Percentiles rank a stretch among this genome's conserved stretches.
phyloP scores from a whole-genome alignment of 2,888 invertebrate genomes.

The Brassicogethes aeneus region DNA sequence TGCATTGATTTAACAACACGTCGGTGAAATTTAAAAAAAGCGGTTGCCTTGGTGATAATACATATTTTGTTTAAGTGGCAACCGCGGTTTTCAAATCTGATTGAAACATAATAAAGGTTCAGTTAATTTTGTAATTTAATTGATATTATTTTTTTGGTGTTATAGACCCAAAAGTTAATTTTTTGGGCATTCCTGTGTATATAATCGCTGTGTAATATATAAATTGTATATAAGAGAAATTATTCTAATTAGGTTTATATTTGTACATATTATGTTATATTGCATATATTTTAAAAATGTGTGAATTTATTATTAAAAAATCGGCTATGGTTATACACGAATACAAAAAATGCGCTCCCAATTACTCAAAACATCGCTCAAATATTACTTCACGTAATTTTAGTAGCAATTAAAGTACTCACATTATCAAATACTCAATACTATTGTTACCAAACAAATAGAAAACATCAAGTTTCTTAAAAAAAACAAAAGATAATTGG shows the following conservation, averaged over 20 bases:
- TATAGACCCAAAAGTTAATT: slow-evolving; percentile 29
- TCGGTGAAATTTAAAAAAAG: neutral
- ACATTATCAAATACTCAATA: neutral
- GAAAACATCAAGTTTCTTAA: neutral
- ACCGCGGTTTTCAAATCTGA: neutral
- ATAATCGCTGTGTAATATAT: slow-evolving; percentile 28
- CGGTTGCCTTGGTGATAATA: neutral
- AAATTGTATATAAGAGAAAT: slow-evolving; percentile 37
- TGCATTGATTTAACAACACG: neutral
- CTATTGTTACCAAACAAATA: neutral
- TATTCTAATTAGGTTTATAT: slow-evolving; percentile 36
- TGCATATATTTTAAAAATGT: slow-evolving; percentile 37
- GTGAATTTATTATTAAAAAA: slow-evolving; percentile 34
- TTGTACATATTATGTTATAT: slow-evolving; percentile 31
- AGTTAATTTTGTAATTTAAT: too few species aligned
- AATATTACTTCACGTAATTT: neutral
- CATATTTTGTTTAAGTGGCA: neutral
- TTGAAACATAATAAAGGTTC: neutral
- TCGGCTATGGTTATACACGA: slow-evolving; percentile 36
- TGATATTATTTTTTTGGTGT: slow-evolving; percentile 27
- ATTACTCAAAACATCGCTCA: neutral
- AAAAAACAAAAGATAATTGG: slow-evolving; percentile 13
- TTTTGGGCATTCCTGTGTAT: slow-evolving; percentile 37
- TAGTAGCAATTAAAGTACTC: neutral
- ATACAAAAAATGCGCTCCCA: slow-evolving; percentile 26